Conservation (phyloP, 2,113 vertebrate genomes). For the Butorides virescens region DNA sequence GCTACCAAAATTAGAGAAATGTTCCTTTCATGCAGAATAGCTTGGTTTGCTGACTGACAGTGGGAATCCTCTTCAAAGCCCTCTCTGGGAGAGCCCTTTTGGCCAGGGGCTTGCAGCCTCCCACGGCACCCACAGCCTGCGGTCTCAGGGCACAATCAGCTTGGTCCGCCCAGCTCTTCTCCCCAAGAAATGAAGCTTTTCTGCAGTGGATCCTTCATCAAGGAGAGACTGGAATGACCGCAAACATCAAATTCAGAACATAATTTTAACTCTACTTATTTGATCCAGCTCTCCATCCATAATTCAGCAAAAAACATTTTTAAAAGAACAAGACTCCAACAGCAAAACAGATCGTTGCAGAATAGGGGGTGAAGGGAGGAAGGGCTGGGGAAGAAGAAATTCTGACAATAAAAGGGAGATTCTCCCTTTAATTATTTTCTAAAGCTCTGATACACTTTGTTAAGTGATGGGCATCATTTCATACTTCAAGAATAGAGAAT, state of each 20-base stretch:
- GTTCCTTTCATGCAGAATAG: neutral
- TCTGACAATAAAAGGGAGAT: neutral
- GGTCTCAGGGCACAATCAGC: neutral
- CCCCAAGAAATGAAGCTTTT: neutral
- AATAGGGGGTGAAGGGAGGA: neutral
- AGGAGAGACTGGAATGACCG: neutral
- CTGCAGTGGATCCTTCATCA: accelerated
- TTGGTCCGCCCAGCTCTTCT: neutral
- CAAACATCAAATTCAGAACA: neutral
- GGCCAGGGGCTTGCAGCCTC: neutral
- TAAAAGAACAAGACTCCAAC: neutral
- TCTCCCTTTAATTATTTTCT: neutral
- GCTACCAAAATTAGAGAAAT: neutral
- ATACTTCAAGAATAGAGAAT: neutral
- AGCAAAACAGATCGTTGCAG: neutral
- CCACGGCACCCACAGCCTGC: accelerated
- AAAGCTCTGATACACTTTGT: neutral
- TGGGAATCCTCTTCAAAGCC: neutral
- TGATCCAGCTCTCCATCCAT: neutral
- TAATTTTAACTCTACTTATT: neutral
- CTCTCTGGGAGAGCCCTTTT: neutral
- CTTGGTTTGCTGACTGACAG: neutral
- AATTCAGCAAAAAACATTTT: neutral
- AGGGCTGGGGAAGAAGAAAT: neutral
- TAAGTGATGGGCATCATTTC: neutral